Evolutionary conservation across 2,113 vertebrate genomes (phyloP).

Genomic region (Grallaria varia): DNA sequence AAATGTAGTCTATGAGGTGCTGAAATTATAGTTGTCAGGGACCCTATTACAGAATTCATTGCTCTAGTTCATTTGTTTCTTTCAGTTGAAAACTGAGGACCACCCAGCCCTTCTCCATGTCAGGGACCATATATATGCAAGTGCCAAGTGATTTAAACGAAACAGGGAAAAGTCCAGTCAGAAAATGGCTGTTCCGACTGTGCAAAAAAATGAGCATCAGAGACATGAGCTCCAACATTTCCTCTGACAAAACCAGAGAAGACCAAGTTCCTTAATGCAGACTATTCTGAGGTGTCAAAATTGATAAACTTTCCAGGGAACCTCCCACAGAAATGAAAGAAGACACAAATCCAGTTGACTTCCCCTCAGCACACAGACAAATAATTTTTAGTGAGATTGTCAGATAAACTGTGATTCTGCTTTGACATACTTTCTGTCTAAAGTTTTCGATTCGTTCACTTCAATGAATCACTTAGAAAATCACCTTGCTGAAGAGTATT

Average conservation of each 20-base stretch:
- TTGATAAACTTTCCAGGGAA: not conserved
- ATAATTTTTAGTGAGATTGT: not conserved
- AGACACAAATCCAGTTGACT: not conserved
- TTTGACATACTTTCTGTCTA: not conserved
- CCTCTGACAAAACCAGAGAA: not conserved
- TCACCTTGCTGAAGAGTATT: conserved; percentile 20
- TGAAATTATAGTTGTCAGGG: not conserved
- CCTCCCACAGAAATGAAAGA: not conserved
- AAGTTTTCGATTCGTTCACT: conserved; percentile 7
- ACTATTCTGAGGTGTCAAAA: not conserved
- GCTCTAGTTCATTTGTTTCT: not conserved
- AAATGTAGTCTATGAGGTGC: not conserved
- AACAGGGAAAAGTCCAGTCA: not conserved
- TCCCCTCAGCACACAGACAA: rapidly evolving
- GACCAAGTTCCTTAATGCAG: not conserved
- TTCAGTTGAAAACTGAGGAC: not conserved
- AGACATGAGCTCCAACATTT: rapidly evolving
- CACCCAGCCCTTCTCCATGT: not conserved
- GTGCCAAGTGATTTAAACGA: not conserved
- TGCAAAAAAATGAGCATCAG: not conserved
- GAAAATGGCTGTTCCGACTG: not conserved
- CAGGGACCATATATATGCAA: not conserved
- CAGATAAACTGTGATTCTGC: not conserved
- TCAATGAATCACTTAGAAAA: conserved; percentile 51
- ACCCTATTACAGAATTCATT: not conserved